A percentile compares a stretch with the other conserved stretches of the same genome.
Evolutionary conservation across 2,888 invertebrate species (phyloP).

Genomic region (Hofmannophila pseudospretella): DNA sequence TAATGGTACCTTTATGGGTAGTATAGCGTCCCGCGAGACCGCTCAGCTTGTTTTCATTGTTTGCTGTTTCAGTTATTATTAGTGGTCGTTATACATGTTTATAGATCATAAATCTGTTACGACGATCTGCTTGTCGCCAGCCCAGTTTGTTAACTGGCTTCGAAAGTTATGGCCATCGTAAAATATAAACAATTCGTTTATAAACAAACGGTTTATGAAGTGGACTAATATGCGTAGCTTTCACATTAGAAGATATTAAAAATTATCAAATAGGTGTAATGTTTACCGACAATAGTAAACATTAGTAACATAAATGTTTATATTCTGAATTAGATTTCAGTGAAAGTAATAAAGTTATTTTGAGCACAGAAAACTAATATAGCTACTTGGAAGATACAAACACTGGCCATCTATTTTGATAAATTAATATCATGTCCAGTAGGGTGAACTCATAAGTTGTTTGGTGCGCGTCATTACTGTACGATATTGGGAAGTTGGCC

Average conservation of each 20-base stretch:
- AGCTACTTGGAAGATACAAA: not conserved
- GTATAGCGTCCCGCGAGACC: constrained; percentile 52
- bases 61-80: constrained; percentile 75
- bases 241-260: constrained; percentile 23
- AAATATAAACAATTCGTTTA: constrained; percentile 65
- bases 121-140: constrained; percentile 67
- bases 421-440: too few relatives aligned
- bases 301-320: too few relatives aligned
- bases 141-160: constrained; percentile 64
- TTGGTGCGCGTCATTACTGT: constrained; percentile 53
- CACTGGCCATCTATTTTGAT: not conserved
- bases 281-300: not conserved
- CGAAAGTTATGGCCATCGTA: constrained; percentile 59
- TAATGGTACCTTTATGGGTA: constrained; percentile 73
- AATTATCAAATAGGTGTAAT: constrained; percentile 14
- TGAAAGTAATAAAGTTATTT: not conserved
- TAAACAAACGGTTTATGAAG: constrained; percentile 55
- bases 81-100: constrained; percentile 73
- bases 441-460: constrained; percentile 4
- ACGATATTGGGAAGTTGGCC: constrained; percentile 69
- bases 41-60: constrained; percentile 68
- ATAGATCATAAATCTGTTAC: constrained; percentile 69
- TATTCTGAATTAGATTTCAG: too few relatives aligned
- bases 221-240: constrained; percentile 32
- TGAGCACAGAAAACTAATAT: not conserved